Evolutionary conservation across 2,888 invertebrate genomes (phyloP).

Genomic region (Callyntrura guangdongensis): DNA sequence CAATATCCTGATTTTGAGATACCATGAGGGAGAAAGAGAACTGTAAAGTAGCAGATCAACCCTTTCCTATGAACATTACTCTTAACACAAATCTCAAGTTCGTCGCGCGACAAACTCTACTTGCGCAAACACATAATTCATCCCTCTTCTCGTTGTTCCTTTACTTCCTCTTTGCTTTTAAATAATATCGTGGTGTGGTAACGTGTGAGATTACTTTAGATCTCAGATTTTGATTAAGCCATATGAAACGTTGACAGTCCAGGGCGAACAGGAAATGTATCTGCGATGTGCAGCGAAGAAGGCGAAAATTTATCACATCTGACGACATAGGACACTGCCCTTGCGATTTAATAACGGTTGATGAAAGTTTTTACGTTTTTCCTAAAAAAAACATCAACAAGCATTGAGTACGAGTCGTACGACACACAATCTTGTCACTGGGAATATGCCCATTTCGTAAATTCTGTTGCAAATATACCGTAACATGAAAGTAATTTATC

Average conservation of each 20-base stretch:
- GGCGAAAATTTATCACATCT: constrained; percentile 62
- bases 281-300: background rate
- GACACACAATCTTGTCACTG: constrained; percentile 34
- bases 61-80: background rate
- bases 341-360: constrained; percentile 57
- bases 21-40: background rate
- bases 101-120: background rate
- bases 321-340: constrained; percentile 70
- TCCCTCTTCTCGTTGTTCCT: constrained; percentile 16
- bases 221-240: constrained; percentile 32
- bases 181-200: constrained; percentile 22
- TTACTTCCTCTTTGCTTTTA: constrained; percentile 38
- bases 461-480: background rate
- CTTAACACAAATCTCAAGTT: constrained; percentile 19
- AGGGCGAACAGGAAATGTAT: background rate
- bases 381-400: constrained; percentile 8
- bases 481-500: constrained; percentile 21
- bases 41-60: constrained; percentile 13
- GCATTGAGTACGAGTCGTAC: background rate
- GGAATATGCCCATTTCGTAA: background rate
- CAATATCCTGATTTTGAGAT: background rate
- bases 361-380: constrained; percentile 37
- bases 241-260: constrained; percentile 19
- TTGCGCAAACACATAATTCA: constrained; percentile 49
- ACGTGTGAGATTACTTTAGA: background rate